Evolutionary conservation across 92 coral and sea anemone genomes (phyloP).

Genomic region (Phenganax subtilis): DNA sequence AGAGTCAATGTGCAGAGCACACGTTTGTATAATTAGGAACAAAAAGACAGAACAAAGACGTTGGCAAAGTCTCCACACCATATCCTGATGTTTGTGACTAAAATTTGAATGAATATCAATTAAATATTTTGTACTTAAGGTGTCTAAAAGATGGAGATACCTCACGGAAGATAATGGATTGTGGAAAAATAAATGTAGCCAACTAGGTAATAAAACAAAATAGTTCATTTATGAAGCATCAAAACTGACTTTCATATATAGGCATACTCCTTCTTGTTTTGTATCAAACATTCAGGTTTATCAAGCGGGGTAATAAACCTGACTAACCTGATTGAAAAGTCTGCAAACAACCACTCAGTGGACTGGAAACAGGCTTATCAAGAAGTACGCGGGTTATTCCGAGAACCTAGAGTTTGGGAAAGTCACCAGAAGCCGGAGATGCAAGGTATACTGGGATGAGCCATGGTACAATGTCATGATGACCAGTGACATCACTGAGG

Average conservation of each 20-base stretch:
- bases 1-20: no score
- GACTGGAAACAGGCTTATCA: slow-evolving; percentile 97
- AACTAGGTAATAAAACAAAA: slow-evolving; percentile 52
- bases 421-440: no score
- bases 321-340: slow-evolving; percentile 57
- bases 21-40: no score
- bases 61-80: neutral
- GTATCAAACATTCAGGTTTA: slow-evolving; percentile 43
- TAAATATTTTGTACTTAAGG: slow-evolving; percentile 42
- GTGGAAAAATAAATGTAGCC: slow-evolving; percentile 66
- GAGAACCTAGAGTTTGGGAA: neutral
- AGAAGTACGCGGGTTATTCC: slow-evolving; percentile 53
- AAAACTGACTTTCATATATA: neutral
- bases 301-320: slow-evolving; percentile 58
- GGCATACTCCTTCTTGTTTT: neutral
- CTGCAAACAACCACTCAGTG: slow-evolving; percentile 64
- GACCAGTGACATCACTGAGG: no score
- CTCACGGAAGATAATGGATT: slow-evolving; percentile 58
- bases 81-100: neutral
- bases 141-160: slow-evolving; percentile 82
- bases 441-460: no score
- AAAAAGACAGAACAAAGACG: no score
- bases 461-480: no score
- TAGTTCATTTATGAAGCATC: no score
- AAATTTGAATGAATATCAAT: no score